These are phyloP conservation scores for Metellina segmentata DNA, from an alignment of 2,888 invertebrate species.

Conservation along the genomic window DNA sequence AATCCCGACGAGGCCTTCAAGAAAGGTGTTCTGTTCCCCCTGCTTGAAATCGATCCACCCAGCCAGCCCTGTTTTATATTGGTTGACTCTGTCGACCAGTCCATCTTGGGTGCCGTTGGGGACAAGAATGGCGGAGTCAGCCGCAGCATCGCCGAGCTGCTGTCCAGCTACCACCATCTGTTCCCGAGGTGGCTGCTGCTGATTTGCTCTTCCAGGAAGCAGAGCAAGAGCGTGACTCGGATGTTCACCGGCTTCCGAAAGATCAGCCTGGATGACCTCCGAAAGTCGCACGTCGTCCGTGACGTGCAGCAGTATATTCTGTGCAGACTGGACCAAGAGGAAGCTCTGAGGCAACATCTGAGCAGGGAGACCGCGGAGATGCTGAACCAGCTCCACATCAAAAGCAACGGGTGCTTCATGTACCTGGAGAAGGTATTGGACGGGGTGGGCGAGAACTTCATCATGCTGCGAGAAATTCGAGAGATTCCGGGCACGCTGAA, in stretches of 20 bases:
- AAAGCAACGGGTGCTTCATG: constrained; percentile 88
- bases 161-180: constrained; percentile 93
- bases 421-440: constrained; percentile 86
- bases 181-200: constrained; percentile 96
- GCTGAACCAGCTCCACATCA: constrained; percentile 95
- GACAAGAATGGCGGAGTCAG: constrained; percentile 80
- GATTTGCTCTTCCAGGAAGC: constrained; percentile 92
- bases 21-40: constrained; percentile 91
- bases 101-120: constrained; percentile 78
- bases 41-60: constrained; percentile 92
- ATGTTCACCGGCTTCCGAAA: constrained; percentile 91
- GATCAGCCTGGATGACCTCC: constrained; percentile 92
- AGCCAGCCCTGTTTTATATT: constrained; percentile 89
- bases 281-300: constrained; percentile 90
- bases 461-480: constrained; percentile 92
- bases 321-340: constrained; percentile 91
- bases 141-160: constrained; percentile 89
- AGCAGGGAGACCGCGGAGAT: constrained; percentile 96
- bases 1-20: constrained; percentile 96
- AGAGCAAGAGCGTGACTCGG: constrained; percentile 89
- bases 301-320: constrained; percentile 98
- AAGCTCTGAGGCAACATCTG: constrained; percentile 92
- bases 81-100: constrained; percentile 95
- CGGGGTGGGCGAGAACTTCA: constrained; percentile 95
- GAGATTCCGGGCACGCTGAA: constrained; percentile 97